Percentiles rank a stretch among this genome's conserved stretches.
Evolutionary conservation across 1,140 invertebrate genomes (phyloP).

Genomic region (Druon quercuslanigerum): DNA sequence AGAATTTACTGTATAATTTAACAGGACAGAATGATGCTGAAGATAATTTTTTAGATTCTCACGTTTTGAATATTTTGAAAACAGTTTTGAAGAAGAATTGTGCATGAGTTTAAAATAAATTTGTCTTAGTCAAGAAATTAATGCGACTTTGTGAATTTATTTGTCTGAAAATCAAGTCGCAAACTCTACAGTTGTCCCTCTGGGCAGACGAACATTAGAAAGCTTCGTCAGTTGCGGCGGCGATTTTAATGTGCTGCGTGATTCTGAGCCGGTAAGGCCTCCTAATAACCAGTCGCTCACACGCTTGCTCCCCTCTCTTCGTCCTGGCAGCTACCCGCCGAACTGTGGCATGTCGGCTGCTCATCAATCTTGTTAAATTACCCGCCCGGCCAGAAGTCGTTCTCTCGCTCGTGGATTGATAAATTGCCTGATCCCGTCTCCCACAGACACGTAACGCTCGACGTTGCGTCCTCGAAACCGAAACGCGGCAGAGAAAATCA

Average conservation of each 20-base stretch:
- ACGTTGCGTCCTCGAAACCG: constrained; percentile 59
- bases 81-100: too few species aligned
- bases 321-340: constrained; percentile 56
- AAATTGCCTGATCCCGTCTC: constrained; percentile 72
- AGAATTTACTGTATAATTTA: neutral
- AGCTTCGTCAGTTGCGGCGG: constrained; percentile 41
- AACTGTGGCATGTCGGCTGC: constrained; percentile 73
- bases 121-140: neutral
- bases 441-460: constrained; percentile 67
- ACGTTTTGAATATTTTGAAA: too few species aligned
- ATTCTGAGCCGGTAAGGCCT: constrained; percentile 62
- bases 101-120: neutral
- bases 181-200: neutral
- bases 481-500: constrained; percentile 68
- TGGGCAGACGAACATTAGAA: constrained; percentile 32
- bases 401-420: constrained; percentile 70
- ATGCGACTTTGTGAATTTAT: neutral
- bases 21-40: neutral
- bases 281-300: constrained; percentile 70
- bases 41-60: too few species aligned
- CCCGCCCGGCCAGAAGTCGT: constrained; percentile 70
- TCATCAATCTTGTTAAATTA: constrained; percentile 75
- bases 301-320: constrained; percentile 55
- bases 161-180: constrained; percentile 5
- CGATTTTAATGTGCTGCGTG: constrained; percentile 56